Evolutionary conservation across 2,113 vertebrate species (phyloP), one percentile per base, ranked within the genome.

Genomic region (Corythoichthys intestinalis): DNA sequence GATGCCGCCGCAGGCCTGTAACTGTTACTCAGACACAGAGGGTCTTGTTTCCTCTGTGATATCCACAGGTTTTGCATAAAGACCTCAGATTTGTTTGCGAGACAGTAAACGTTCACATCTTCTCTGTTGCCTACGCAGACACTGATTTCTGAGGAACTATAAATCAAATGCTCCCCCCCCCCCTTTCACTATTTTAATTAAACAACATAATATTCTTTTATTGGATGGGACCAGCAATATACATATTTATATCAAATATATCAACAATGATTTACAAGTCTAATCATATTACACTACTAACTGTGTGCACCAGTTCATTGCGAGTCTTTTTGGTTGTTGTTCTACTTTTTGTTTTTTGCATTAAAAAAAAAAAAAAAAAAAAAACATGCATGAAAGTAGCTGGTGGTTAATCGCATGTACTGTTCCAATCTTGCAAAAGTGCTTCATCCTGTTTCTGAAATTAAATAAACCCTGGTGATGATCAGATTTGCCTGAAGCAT

Each of bases 11-110:
- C 57, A 39, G 68, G 34, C 59, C 10, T 64, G 71, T 90, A 89
- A 90, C 92, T 88, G 91, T 90, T 76, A 49, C 14, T 46, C 67
- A 61, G 68, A 70, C 56, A 71, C 72, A 72, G 72, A 59, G 28
- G 79, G 73, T 85, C 82, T 83, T 46, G 77, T 79, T 84, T 71
- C 79, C 62, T n/a, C 67, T 76, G 74, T 66, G 85, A 74, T 77
- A 75, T 54, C 83, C 85, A 84, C 82, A 86, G 3, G 12, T 88
- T 93, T 93, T 93, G 92, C 92, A 93, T 93, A 84, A 65, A 77
- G 72, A 76, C 88, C 82, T 88, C 89, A 86, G 92, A 93, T 93
- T 93, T 93, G 91, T 92, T 91, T 93, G 89, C 84, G 75, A 83
- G 81, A 86, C 81, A 66, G 81, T 60, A 81, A 67, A 68, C 65